These are phyloP conservation scores for Proterorhinus semilunaris DNA, from an alignment of 2,113 vertebrate genomes.

Conservation along the genomic window DNA sequence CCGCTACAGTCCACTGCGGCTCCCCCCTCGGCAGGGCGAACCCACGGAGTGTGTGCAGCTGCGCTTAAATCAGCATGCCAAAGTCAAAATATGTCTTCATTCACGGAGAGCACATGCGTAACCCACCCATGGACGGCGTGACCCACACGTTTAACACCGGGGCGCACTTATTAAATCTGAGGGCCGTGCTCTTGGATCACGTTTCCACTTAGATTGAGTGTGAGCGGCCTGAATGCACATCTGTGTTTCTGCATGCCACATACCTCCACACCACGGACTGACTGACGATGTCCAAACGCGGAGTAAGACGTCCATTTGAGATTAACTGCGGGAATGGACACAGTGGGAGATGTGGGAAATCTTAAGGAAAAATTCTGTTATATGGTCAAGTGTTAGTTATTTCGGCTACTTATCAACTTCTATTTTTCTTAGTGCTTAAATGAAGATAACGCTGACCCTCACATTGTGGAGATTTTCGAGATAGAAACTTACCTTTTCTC, in stretches of 20 bases:
- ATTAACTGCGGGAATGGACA: constrained; percentile 15
- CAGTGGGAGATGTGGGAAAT: not conserved
- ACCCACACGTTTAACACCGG: constrained; percentile 36
- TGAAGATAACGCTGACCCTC: no score
- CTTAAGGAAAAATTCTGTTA: not conserved
- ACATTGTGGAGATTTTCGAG: no score
- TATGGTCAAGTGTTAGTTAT: no score
- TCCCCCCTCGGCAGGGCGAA: not conserved
- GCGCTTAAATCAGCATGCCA: constrained; percentile 33
- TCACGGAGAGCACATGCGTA: constrained; percentile 19
- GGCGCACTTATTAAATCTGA: constrained; percentile 28
- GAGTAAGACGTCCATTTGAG: constrained; percentile 21
- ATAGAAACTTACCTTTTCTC: not conserved
- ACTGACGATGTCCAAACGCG: constrained; percentile 18
- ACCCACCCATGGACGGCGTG: constrained; percentile 30
- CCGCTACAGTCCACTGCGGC: constrained; percentile 2
- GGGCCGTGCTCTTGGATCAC: constrained; percentile 26
- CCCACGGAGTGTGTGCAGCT: constrained; percentile 19
- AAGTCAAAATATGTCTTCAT: constrained; percentile 28
- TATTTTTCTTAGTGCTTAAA: not conserved
- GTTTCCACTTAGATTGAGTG: constrained; percentile 42
- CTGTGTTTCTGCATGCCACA: constrained; percentile 35
- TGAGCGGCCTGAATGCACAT: constrained; percentile 42
- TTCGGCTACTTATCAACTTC: not conserved
- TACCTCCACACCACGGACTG: constrained; percentile 14